Conservation (phyloP, 2,113 vertebrate genomes). For the Pycnonotus jocosus region DNA sequence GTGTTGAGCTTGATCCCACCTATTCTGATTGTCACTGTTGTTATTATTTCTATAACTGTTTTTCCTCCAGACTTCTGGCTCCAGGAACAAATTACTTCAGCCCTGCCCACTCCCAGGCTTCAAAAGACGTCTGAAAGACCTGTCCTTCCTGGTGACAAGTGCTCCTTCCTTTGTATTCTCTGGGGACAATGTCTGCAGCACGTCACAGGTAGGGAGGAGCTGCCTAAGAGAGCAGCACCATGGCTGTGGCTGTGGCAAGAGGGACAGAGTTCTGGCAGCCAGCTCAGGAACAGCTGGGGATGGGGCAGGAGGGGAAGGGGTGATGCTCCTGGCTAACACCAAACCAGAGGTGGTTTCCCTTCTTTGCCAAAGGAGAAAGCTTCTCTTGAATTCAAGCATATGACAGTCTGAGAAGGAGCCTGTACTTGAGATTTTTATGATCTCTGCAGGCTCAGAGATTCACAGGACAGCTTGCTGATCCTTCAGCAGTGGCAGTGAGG, state of each 20-base stretch:
- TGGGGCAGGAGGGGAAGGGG: background rate
- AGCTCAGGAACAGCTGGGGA: accelerated
- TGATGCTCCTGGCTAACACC: background rate
- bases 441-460: background rate
- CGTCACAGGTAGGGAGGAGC: background rate
- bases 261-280: background rate
- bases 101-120: background rate
- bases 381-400: background rate
- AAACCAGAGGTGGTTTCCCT: background rate
- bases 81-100: background rate
- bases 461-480: background rate
- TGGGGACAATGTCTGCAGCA: accelerated
- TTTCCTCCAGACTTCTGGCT: conserved; percentile 15
- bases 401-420: background rate
- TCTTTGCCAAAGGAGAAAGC: background rate
- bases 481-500: background rate
- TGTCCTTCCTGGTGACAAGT: background rate
- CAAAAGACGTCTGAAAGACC: background rate
- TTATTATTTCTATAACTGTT: background rate
- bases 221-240: background rate
- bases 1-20: background rate
- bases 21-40: background rate
- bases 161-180: background rate
- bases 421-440: background rate
- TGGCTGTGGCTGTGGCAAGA: background rate